phyloP scores from a whole-genome alignment of 1,140 invertebrate genomes.

The Drusus annulatus region DNA sequence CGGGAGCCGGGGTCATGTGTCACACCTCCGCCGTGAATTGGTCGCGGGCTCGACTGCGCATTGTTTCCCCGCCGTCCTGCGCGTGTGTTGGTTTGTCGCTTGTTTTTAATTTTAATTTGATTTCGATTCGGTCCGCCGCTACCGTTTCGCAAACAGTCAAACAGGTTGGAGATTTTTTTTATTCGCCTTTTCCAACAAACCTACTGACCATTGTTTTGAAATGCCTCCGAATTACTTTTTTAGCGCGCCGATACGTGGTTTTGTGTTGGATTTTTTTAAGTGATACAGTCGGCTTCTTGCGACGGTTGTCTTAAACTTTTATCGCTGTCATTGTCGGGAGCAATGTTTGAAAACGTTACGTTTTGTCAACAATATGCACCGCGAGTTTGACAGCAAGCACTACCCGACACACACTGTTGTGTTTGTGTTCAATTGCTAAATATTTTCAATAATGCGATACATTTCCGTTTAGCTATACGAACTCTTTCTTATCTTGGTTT shows the following conservation, averaged over 20 bases:
- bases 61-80: neutral
- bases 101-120: conserved; percentile 56
- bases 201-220: conserved; percentile 38
- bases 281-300: neutral
- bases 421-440: neutral
- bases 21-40: conserved; percentile 6
- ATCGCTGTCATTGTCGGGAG: neutral
- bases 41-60: conserved; percentile 11
- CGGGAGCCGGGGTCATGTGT: conserved; percentile 13
- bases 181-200: conserved; percentile 23
- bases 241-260: conserved; percentile 24
- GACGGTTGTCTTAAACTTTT: neutral
- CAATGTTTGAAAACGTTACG: neutral
- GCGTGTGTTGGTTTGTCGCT: conserved; percentile 13
- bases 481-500: too few species aligned
- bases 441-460: too few species aligned
- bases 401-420: neutral
- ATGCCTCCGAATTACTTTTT: conserved; percentile 29
- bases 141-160: conserved; percentile 50
- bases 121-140: conserved; percentile 53
- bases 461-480: too few species aligned
- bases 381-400: neutral
- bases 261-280: conserved; percentile 15
- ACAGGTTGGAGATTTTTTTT: conserved; percentile 33
- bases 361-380: neutral